Base-by-base conservation (phyloP, 92 coral and sea anemone species). In the Palythoa grandiflora region DNA sequence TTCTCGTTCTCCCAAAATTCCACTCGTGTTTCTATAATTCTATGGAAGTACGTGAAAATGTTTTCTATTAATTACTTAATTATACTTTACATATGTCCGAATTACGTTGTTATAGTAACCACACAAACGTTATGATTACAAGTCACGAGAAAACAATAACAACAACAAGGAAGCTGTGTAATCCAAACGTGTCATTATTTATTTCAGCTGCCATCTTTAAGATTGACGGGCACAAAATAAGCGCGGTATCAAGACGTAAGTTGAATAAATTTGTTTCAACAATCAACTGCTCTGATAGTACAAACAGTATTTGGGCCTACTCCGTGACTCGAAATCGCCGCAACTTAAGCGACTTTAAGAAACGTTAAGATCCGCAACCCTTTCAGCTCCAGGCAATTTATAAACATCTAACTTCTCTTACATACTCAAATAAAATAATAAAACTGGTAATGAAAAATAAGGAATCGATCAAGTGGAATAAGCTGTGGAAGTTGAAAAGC, bases 201-300 rank as follows among this genome's bases (percentile, higher is more conserved):
- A 21, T 51, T 68, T 81, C 59, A 81, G 86, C 75, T 16, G 57
- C 86, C 48, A 71, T 65, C 59, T 6, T 81, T 11, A 66, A 81
- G 47, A 68, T 81, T 44, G 86, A 81, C 15, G 86, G 86, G 6
- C 86, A 65, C 75, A 81, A 81, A 35, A 81, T 81, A 14, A 81
- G 86, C 53, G 74, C 86, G 1, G 3, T 47, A 14, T 66, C 86
- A n/a, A 10, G 19, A 28, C 61, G 86, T 81, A 81, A 81, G 86
- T 81, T 38, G 0, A 11, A 19, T 14, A 81, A 11, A 20, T 2
- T 73, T n/a, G 15, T 1, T 19, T 77, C 16, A 1, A 63, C 20
- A 63, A 63, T 2, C 36, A 63, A n/a, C 7, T 63, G 9, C 6
- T 14, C n/a, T 44, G 6, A 8, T 63, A n/a, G 7, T 0, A 2